Conservation (phyloP, 2,888 invertebrate species). For the Protonemura montana region DNA sequence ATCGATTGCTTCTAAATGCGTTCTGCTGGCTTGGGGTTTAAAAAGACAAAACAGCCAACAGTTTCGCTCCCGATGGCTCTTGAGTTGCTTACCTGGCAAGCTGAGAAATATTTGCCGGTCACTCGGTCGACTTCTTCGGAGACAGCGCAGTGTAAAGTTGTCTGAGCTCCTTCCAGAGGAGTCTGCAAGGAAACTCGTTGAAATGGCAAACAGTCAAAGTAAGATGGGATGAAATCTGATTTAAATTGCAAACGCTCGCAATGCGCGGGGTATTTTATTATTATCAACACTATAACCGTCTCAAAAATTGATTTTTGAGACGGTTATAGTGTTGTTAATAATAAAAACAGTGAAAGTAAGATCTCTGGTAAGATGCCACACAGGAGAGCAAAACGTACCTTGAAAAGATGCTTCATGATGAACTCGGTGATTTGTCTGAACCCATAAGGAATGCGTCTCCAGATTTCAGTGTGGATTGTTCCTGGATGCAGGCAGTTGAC, state of each 20-base stretch:
- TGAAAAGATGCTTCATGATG: neutral
- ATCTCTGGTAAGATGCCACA: no score
- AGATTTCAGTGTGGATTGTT: constrained; percentile 52
- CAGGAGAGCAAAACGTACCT: neutral
- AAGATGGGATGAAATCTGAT: no score
- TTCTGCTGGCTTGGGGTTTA: no score
- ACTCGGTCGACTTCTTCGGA: constrained; percentile 53
- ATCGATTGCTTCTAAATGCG: no score
- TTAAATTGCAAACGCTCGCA: no score
- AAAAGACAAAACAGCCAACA: neutral
- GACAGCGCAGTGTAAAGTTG: constrained; percentile 53
- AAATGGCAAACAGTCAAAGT: no score
- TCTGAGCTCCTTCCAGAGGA: constrained; percentile 54
- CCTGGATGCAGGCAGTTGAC: constrained; percentile 58
- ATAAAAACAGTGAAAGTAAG: no score
- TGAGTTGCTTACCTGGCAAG: constrained; percentile 53
- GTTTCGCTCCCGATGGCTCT: no score
- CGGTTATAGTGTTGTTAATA: no score
- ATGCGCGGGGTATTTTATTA: no score
- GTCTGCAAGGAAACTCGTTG: constrained; percentile 51
- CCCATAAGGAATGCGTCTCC: constrained; percentile 35
- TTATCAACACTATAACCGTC: no score
- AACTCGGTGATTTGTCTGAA: neutral
- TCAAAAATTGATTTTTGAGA: no score
- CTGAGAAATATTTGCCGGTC: constrained; percentile 54